These are phyloP conservation scores for Apodemia duryi DNA, from an alignment of 2,888 invertebrate genomes.

Conservation along the genomic window DNA sequence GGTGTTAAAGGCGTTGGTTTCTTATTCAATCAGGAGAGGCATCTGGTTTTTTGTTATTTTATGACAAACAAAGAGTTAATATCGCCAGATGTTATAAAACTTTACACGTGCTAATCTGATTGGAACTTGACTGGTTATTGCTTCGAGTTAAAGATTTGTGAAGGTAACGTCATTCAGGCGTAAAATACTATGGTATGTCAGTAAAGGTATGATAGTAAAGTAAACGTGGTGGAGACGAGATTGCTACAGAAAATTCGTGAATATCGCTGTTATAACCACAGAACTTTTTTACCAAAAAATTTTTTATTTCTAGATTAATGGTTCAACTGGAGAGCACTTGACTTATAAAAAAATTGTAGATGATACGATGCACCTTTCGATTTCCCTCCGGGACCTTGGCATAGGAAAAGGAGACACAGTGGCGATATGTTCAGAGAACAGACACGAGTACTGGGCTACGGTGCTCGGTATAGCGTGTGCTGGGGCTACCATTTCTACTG, in stretches of 20 bases:
- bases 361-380: slow-evolving; percentile 41
- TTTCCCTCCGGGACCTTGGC: slow-evolving; percentile 43
- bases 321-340: slow-evolving; percentile 33
- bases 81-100: too few relatives aligned
- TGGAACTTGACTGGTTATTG: too few relatives aligned
- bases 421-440: slow-evolving; percentile 53
- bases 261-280: background rate
- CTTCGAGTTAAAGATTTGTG: too few relatives aligned
- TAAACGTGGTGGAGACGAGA: background rate
- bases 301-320: slow-evolving; percentile 30
- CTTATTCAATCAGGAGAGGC: too few relatives aligned
- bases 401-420: slow-evolving; percentile 49
- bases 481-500: slow-evolving; percentile 47
- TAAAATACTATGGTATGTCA: too few relatives aligned
- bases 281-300: background rate
- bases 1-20: too few relatives aligned
- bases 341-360: slow-evolving; percentile 41
- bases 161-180: too few relatives aligned
- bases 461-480: slow-evolving; percentile 44
- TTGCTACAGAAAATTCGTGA: background rate
- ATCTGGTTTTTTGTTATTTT: too few relatives aligned
- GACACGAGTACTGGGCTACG: slow-evolving; percentile 47
- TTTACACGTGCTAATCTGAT: too few relatives aligned
- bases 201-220: too few relatives aligned
- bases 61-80: too few relatives aligned